Conservation (phyloP, 2,888 invertebrate species). For the Plutella xylostella region DNA sequence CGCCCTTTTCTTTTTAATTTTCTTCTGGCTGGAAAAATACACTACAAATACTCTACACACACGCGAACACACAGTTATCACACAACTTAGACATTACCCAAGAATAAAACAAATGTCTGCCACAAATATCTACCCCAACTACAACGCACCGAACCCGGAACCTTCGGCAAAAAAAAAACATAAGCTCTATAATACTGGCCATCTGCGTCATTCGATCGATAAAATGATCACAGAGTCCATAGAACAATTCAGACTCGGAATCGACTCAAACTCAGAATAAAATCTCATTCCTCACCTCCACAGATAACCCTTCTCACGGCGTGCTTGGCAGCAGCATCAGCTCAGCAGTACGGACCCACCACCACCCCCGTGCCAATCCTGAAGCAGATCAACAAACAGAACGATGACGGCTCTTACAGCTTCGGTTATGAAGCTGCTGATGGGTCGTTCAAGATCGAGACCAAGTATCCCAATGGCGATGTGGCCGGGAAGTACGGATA, state of each 20-base stretch:
- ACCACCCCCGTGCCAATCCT: conserved; percentile 85
- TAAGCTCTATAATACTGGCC: too few species aligned
- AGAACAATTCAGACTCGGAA: too few species aligned
- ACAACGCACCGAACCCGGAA: too few species aligned
- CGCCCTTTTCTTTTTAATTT: too few species aligned
- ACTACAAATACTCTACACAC: neutral
- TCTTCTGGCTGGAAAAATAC: too few species aligned
- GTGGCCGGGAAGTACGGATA: conserved; percentile 93
- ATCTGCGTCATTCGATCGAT: too few species aligned
- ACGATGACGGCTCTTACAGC: conserved; percentile 89
- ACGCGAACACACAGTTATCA: neutral
- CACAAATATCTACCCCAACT: too few species aligned
- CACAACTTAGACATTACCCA: neutral
- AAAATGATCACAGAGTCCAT: too few species aligned
- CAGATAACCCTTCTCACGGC: conserved; percentile 20
- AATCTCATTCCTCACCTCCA: conserved; percentile 5
- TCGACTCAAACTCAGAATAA: neutral
- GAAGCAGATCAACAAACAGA: conserved; percentile 86
- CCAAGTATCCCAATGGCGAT: conserved; percentile 85
- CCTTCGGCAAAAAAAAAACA: too few species aligned
- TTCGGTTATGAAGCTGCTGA: conserved; percentile 91
- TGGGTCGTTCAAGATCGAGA: conserved; percentile 89
- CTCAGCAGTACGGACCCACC: conserved; percentile 67
- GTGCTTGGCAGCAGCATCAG: conserved; percentile 22
- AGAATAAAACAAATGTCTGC: neutral